These are phyloP conservation scores for Steinernema scapterisci DNA, from an alignment of 2,888 invertebrate genomes.

Conservation along the genomic window DNA sequence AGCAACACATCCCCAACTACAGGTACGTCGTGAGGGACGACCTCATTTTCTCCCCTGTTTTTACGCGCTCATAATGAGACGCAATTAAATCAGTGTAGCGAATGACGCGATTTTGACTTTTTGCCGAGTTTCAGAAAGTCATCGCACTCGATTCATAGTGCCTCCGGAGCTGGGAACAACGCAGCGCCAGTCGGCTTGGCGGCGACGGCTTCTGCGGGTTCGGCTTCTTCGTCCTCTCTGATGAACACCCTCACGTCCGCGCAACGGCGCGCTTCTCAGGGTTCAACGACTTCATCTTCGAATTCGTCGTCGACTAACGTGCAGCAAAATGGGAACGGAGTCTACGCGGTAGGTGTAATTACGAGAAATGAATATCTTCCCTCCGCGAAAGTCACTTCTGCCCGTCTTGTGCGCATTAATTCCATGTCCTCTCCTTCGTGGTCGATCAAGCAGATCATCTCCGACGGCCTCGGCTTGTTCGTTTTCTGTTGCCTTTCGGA, in stretches of 20 bases:
- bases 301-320: constrained; percentile 24
- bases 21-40: constrained; percentile 27
- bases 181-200: not conserved
- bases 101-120: constrained; percentile 24
- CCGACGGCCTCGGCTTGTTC: not conserved
- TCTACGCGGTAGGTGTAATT: constrained; percentile 27
- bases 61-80: constrained; percentile 26
- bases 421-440: constrained; percentile 10
- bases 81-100: constrained; percentile 24
- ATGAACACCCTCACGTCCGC: constrained; percentile 11
- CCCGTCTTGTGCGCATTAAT: not conserved
- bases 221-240: constrained; percentile 13
- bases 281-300: constrained; percentile 20
- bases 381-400: constrained; percentile 21
- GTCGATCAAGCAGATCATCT: constrained; percentile 6
- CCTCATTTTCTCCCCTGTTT: constrained; percentile 24
- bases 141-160: constrained; percentile 23
- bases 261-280: constrained; percentile 17
- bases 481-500: not conserved
- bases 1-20: constrained; percentile 24
- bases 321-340: constrained; percentile 24
- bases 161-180: constrained; percentile 15
- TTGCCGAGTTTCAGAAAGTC: constrained; percentile 19
- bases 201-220: constrained; percentile 4
- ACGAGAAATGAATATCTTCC: not conserved